Evolutionary conservation across 2,797 vertebrate species (phyloP), one percentile per base, ranked within the genome.

Genomic region (Falco berigora): DNA sequence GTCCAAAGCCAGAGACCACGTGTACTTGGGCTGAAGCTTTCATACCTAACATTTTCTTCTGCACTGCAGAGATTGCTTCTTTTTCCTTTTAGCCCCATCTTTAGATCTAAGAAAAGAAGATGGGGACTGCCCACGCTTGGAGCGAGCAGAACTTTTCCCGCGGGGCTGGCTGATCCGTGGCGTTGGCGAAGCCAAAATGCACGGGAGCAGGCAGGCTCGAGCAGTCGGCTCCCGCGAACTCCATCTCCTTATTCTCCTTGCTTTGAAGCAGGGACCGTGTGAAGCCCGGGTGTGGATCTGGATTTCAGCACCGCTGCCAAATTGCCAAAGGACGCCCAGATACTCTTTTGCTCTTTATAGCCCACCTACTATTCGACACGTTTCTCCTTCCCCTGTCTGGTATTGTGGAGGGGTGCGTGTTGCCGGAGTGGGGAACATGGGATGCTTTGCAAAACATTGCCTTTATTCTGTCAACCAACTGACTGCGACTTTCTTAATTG

Each of bases 141-240:
- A 42, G 36, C 2, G 5, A 55, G 69, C 79, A 32, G 81, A 72
- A 7, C 76, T 59, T 59, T 20, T 15, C 30, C 32, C 4, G 3
- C 1, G 2, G 53, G 47, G 3, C 14, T 4, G 30, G 12, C 55
- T 24, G 20, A 7, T 25, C 53, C 4, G 0, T 3, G 46, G 9
- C 32, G 36, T 1, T 10, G 19, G 1, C 0, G 1, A 18, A 52
- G 36, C 52, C 16, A 21, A 20, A 36, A 5, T 3, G 6, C 6
- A 2, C 0, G 0, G 53, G 21, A 64, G 46, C 86, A 9, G 34
- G 21, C 21, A 42, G 53, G 64, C 13, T 13, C 44, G 24, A 4
- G 32, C 1, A 34, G 6, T 4, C 25, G n/a, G 44, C 83, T 59
- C 40, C 4, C 52, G 62, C 40, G 22, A 12, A 0, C 23, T 7